Conservation (phyloP, 2,113 vertebrate genomes). For the Ciconia maguari region DNA sequence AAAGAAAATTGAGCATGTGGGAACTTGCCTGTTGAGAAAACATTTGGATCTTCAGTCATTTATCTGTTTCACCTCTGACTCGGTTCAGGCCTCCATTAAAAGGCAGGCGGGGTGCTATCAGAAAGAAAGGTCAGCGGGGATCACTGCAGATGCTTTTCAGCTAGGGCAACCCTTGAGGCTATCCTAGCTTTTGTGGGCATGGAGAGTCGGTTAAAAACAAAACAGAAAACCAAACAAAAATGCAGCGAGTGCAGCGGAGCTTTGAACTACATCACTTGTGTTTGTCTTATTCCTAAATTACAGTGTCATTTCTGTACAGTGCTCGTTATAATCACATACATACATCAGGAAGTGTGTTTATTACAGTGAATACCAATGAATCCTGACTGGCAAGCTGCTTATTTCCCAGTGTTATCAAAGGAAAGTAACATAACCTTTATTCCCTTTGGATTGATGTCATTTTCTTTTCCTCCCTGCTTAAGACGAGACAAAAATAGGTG, state of each 20-base stretch:
- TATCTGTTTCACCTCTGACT: constrained; percentile 66
- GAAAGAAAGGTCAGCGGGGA: constrained; percentile 62
- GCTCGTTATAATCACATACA: background rate
- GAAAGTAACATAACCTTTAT: background rate
- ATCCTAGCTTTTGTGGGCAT: background rate
- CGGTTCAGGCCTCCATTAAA: constrained; percentile 26
- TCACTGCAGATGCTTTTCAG: constrained; percentile 61
- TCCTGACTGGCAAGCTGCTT: background rate
- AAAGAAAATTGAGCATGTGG: constrained; percentile 57
- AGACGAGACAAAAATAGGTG: background rate
- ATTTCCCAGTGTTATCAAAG: constrained; percentile 13
- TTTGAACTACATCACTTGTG: constrained; percentile 14
- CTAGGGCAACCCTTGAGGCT: constrained; percentile 45
- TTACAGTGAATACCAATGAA: background rate
- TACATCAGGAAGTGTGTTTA: constrained; percentile 25
- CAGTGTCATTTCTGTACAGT: background rate
- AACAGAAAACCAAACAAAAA: background rate
- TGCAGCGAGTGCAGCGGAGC: background rate
- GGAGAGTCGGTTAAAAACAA: background rate
- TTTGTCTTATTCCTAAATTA: constrained; percentile 27
- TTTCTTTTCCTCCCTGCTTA: background rate
- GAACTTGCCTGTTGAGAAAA: constrained; percentile 58
- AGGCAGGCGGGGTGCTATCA: constrained; percentile 49
- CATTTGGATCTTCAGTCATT: constrained; percentile 61
- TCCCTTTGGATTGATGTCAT: background rate